Percentiles rank a stretch among this genome's conserved stretches.
These are phyloP conservation scores for Brachylomia viminalis DNA, from an alignment of 2,888 invertebrate genomes.

Conservation along the genomic window DNA sequence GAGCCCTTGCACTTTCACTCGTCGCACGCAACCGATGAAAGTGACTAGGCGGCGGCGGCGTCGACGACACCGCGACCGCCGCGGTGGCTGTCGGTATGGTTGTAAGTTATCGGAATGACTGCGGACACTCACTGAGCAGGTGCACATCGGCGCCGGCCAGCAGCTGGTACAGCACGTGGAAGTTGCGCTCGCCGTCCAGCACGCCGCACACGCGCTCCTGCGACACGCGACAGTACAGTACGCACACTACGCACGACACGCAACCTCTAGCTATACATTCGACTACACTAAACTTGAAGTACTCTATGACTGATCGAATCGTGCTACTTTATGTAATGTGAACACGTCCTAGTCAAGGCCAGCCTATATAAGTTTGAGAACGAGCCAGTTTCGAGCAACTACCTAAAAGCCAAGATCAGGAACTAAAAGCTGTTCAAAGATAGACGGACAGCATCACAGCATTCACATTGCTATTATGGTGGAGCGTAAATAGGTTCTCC, in stretches of 20 bases:
- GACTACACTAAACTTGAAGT: neutral
- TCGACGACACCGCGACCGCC: neutral
- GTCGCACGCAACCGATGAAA: neutral
- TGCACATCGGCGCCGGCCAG: slow-evolving; percentile 95
- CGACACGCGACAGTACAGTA: slow-evolving; percentile 77
- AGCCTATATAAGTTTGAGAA: neutral
- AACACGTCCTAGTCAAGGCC: slow-evolving; percentile 1
- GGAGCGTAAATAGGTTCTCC: neutral
- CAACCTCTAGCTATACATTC: neutral
- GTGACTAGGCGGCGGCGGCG: neutral
- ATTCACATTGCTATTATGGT: neutral
- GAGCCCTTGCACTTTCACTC: no score
- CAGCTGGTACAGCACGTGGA: slow-evolving; percentile 97
- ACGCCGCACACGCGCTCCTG: slow-evolving; percentile 94
- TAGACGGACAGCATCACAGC: neutral
- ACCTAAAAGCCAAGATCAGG: slow-evolving; percentile 16
- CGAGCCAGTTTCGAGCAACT: neutral
- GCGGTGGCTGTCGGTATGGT: neutral
- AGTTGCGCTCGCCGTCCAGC: slow-evolving; percentile 94
- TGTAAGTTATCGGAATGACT: neutral
- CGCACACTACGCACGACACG: slow-evolving; percentile 60
- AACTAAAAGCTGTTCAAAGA: neutral
- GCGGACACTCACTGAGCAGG: slow-evolving; percentile 93
- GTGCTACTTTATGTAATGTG: neutral
- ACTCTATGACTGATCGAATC: neutral